Conservation (phyloP, 2,888 invertebrate species). For the Pristionchus exspectatus region DNA sequence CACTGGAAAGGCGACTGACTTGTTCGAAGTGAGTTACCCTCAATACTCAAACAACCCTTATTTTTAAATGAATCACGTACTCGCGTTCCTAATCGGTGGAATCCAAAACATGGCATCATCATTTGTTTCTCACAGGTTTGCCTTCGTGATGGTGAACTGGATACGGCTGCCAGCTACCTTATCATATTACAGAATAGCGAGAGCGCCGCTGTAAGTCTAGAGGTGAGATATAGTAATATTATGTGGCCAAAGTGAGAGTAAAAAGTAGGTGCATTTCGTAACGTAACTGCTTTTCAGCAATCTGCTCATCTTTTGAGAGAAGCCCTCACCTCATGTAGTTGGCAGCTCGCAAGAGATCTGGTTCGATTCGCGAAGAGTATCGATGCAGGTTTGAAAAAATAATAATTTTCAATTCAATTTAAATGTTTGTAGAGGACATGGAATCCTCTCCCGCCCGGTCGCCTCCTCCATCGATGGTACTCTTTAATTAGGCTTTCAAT, state of each 20-base stretch:
- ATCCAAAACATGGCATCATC: too few species aligned
- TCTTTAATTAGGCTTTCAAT: background rate
- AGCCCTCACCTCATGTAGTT: constrained; percentile 91
- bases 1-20: constrained; percentile 95
- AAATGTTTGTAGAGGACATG: constrained; percentile 7
- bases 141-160: constrained; percentile 90
- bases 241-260: background rate
- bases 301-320: constrained; percentile 95
- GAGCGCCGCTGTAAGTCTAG: constrained; percentile 86
- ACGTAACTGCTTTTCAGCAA: constrained; percentile 84
- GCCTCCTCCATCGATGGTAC: constrained; percentile 9
- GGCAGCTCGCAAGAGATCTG: constrained; percentile 94
- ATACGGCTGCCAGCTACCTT: constrained; percentile 97
- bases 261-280: background rate
- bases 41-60: too few species aligned
- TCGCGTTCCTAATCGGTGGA: too few species aligned
- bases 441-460: constrained; percentile 42
- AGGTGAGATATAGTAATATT: constrained; percentile 78
- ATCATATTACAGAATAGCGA: constrained; percentile 97
- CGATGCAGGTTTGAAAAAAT: constrained; percentile 87
- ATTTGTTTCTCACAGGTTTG: constrained; percentile 81
- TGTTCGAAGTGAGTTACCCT: constrained; percentile 84
- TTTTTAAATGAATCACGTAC: too few species aligned
- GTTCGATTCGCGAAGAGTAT: constrained; percentile 96
- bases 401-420: background rate